These are phyloP conservation scores for Drosophila borborema DNA, from an alignment of 2,888 invertebrate species.

Conservation along the genomic window DNA sequence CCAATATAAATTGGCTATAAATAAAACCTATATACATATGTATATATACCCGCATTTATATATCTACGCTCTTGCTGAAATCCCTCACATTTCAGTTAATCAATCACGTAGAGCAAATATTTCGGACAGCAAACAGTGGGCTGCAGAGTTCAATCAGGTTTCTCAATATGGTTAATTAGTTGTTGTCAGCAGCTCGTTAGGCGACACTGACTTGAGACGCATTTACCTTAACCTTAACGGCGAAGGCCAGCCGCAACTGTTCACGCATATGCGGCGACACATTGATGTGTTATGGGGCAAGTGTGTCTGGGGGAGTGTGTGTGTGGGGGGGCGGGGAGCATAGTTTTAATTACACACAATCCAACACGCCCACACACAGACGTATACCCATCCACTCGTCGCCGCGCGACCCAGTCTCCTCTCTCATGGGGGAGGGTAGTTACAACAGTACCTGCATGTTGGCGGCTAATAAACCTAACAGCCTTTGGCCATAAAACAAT, in stretches of 20 bases:
- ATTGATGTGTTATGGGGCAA: constrained; percentile 45
- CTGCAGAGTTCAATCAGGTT: constrained; percentile 34
- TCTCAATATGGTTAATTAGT: constrained; percentile 36
- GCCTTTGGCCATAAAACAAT: constrained; percentile 74
- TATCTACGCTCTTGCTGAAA: neutral
- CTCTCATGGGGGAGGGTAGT: constrained; percentile 7
- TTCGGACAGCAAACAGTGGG: constrained; percentile 1
- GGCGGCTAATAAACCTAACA: constrained; percentile 73
- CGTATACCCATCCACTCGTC: neutral
- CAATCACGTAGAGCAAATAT: constrained; percentile 36
- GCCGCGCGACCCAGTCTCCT: neutral
- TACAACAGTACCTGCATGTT: constrained; percentile 67
- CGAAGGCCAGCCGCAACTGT: constrained; percentile 28
- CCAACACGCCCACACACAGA: constrained; percentile 44
- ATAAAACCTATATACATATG: neutral
- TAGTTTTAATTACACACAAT: constrained; percentile 63
- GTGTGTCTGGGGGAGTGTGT: too few relatives aligned
- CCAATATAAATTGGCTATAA: neutral
- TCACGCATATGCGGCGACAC: constrained; percentile 54
- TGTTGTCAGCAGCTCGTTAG: constrained; percentile 46
- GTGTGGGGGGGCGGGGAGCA: neutral
- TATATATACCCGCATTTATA: neutral
- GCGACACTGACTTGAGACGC: neutral
- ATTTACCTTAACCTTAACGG: constrained; percentile 10
- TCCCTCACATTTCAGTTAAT: constrained; percentile 19